Conservation (phyloP, 2,888 invertebrate genomes). For the Lepidonotus clava region DNA sequence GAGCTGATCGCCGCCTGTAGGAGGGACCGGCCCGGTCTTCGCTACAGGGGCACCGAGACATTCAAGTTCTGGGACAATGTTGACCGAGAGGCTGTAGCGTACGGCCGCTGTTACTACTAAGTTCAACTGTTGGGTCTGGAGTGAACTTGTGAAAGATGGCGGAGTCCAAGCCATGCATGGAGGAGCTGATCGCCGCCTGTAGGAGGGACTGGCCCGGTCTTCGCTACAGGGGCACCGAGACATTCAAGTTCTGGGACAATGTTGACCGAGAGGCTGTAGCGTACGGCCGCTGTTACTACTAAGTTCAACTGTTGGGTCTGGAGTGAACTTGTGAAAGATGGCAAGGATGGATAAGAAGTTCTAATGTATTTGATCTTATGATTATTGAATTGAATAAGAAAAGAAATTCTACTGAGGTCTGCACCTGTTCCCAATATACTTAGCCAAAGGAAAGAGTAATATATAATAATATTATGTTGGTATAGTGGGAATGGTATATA, state of each 20-base stretch:
- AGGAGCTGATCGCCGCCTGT: slow-evolving; percentile 17
- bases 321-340: too few species aligned
- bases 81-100: slow-evolving; percentile 7
- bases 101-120: slow-evolving; percentile 25
- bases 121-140: too few species aligned
- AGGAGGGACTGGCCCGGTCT: background rate
- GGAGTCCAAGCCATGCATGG: background rate
- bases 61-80: background rate
- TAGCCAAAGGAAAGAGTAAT: too few species aligned
- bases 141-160: too few species aligned
- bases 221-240: background rate
- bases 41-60: background rate
- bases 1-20: slow-evolving; percentile 22
- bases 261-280: background rate
- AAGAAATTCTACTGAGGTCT: too few species aligned
- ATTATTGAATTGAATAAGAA: too few species aligned
- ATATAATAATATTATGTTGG: too few species aligned
- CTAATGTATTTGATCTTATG: too few species aligned
- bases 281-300: slow-evolving; percentile 19
- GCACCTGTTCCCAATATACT: too few species aligned
- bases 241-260: slow-evolving; percentile 5
- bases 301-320: too few species aligned
- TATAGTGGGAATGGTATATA: too few species aligned
- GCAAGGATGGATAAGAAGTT: too few species aligned
- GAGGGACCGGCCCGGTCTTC: background rate